phyloP scores from a whole-genome alignment of 1,140 invertebrate species.

The Trypoxylus dichotomus region DNA sequence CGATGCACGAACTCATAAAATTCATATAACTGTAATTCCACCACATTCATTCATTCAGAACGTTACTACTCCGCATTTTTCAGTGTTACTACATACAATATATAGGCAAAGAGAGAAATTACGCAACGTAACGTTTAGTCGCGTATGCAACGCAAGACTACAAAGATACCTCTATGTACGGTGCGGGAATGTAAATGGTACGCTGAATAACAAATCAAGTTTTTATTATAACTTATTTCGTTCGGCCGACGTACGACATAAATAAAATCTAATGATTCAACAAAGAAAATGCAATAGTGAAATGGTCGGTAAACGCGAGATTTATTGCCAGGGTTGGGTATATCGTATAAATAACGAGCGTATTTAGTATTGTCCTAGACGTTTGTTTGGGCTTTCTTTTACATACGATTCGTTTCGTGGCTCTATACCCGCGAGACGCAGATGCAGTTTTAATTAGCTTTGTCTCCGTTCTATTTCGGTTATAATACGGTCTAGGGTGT shows the following conservation, averaged over 20 bases:
- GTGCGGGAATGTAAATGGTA: neutral
- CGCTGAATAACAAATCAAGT: conserved; percentile 1
- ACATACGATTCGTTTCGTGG: neutral
- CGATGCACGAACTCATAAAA: neutral
- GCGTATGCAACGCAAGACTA: neutral
- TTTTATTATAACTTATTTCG: conserved; percentile 8
- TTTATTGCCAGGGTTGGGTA: conserved; percentile 19
- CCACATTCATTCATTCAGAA: neutral
- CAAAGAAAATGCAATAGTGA: conserved; percentile 16
- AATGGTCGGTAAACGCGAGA: conserved; percentile 3
- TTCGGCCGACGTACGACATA: neutral
- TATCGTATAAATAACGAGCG: conserved; percentile 4
- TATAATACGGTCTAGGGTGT: neutral
- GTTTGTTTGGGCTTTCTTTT: conserved; percentile 17
- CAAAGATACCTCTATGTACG: neutral
- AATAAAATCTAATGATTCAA: conserved; percentile 17
- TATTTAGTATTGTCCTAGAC: conserved; percentile 17
- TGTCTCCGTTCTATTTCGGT: conserved; percentile 14
- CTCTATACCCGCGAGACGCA: neutral
- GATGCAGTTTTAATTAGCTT: conserved; percentile 16
- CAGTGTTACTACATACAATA: neutral
- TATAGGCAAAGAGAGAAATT: neutral
- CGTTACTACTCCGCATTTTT: neutral
- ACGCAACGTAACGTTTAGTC: neutral
- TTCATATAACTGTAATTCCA: neutral